Evolutionary conservation across 2,888 invertebrate genomes (phyloP).

Genomic region (Calameuta idolon): DNA sequence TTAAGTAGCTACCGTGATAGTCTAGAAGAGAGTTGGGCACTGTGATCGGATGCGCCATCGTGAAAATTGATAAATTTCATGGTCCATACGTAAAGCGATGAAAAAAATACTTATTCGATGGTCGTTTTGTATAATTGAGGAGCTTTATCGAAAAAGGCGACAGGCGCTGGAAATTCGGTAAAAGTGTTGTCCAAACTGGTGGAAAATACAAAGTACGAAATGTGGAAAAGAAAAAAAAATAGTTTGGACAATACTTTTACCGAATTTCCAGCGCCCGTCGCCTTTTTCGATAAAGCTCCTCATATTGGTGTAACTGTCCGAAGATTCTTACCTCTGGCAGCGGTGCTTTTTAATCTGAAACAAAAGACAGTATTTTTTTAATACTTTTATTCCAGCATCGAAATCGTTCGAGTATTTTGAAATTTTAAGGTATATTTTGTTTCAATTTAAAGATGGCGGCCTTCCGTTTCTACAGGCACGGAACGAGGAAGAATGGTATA

Average conservation of each 20-base stretch:
- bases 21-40: background rate
- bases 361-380: conserved; percentile 29
- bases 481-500: background rate
- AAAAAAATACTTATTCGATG: background rate
- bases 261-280: too few species aligned
- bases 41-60: background rate
- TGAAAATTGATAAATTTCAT: background rate
- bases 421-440: background rate
- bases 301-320: background rate
- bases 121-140: background rate
- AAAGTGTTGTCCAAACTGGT: too few species aligned
- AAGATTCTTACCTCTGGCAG: conserved; percentile 59
- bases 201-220: too few species aligned
- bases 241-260: too few species aligned
- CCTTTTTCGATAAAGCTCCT: too few species aligned
- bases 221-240: too few species aligned
- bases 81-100: background rate
- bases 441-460: background rate
- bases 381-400: background rate
- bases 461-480: background rate
- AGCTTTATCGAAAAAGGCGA: too few species aligned
- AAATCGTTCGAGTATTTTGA: background rate
- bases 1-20: background rate
- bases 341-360: conserved; percentile 62
- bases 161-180: too few species aligned